Conservation (phyloP, 2,888 invertebrate species). For the Pomacea canaliculata region DNA sequence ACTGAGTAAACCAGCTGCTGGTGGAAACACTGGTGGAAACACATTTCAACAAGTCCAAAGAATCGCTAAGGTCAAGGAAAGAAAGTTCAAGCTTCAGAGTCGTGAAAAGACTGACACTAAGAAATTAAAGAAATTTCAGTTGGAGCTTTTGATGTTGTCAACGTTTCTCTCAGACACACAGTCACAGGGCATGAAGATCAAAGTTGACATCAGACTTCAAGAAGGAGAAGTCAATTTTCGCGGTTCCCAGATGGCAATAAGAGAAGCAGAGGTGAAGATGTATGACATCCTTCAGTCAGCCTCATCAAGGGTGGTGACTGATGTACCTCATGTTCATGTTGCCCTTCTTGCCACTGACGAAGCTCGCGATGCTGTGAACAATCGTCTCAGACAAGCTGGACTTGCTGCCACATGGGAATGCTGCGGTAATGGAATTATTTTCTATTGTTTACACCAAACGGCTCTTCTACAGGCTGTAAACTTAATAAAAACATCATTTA, state of each 20-base stretch:
- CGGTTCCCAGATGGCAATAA: conserved; percentile 14
- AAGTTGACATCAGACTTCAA: conserved; percentile 4
- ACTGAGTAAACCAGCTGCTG: not conserved
- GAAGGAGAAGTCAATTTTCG: conserved; percentile 9
- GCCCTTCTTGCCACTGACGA: conserved; percentile 12
- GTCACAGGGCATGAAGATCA: conserved; percentile 5
- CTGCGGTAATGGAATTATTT: not conserved
- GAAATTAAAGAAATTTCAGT: conserved; percentile 4
- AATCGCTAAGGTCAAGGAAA: not conserved
- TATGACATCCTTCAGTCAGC: conserved; percentile 5
- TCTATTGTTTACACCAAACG: conserved; percentile 1
- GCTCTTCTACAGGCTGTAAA: not conserved
- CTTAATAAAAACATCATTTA: conserved; percentile 10
- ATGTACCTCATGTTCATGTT: not conserved
- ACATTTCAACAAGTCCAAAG: not conserved
- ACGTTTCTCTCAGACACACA: conserved; percentile 10
- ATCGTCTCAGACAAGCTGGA: conserved; percentile 5
- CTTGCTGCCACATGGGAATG: conserved; percentile 19
- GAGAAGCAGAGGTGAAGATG: conserved; percentile 18
- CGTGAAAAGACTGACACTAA: conserved; percentile 14
- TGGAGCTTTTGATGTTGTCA: conserved; percentile 12
- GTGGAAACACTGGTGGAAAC: not conserved
- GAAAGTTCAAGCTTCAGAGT: conserved; percentile 11
- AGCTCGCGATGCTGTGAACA: conserved; percentile 5
- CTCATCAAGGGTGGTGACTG: not conserved